Base-by-base conservation (phyloP, 2,113 vertebrate species). In the Perccottus glenii region DNA sequence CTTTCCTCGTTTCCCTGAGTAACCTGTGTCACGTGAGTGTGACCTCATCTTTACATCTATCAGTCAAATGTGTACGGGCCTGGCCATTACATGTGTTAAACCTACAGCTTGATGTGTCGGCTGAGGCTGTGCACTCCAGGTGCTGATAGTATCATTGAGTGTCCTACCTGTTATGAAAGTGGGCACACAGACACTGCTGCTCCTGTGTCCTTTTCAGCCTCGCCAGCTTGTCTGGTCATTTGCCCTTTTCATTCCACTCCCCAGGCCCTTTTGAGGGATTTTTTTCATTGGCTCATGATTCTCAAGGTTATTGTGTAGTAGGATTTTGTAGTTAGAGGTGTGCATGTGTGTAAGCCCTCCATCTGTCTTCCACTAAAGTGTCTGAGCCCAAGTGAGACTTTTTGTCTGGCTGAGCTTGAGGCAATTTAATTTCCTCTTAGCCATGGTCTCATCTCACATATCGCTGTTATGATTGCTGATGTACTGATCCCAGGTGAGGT, bases 401-500 rank as follows among this genome's bases (percentile, higher is more conserved):
- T 51, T 79, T 55, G 51, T 87, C 78, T 75, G 66, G 56, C 64
- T 69, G 71, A 45, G 81, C 83, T 80, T 2, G 36, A 67, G 86
- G 82, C 75, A 55, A 65, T 89, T 88, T 87, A 68, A 91, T 91
- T 91, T 91, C 90, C 88, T 87, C 65, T 81, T 50, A 57, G 49
- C 36, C 46, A 4, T 6, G 67, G 47, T 80, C 80, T 81, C 61
- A 64, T 83, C 73, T 78, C 12, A 5, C 67, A 59, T 78, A 68
- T 73, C 69, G 36, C 71, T 87, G 79, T 83, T 87, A 74, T 88
- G 87, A 71, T 78, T 70, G 71, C 70, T 64, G 73, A 73, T 73
- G 65, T 57, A 73, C 46, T 75, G 68, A 81, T 84, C 68, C 78
- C 60, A 61, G 4, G 61, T 64, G 63, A 78, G 63, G 64, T 65